Evolutionary conservation across 1,140 invertebrate genomes (phyloP), one percentile per base, ranked within the genome.

Genomic region (Drosophila cardini): DNA sequence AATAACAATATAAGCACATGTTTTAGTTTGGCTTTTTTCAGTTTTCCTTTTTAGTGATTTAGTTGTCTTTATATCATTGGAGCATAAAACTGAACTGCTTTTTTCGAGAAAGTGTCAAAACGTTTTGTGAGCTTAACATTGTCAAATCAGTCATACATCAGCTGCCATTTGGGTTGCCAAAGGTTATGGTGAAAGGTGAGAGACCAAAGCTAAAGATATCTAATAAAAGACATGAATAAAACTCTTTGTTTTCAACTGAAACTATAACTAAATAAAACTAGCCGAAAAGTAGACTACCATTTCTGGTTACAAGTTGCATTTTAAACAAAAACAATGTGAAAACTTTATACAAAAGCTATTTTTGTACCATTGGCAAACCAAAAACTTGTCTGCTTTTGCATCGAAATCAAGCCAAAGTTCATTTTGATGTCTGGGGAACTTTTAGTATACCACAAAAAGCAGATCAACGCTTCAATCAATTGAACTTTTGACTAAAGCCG

Each of bases 1-100:
- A 61, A 72, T 78, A 80, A 42, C 69, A 86, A 71, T 73, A 65
- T 83, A 86, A 83, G 72, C 69, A 87, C 70, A 58, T 70, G 84
- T 72, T 69, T 80, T 84, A 68, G 55, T 71, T 77, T 52, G 57
- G 32, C 4, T 60, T 15, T 30, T 75, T 57, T 10, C 42, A 11
- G 4, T 26, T 38, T 76, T 78, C 58, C 8, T 48, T 75, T 78
- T 62, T 36, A 73, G 74, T 78, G 57, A 56, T 36, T 70, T 78
- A 65, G 71, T 36, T 36, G 21, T 42, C 43, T 38, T 43, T 60
- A 42, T 62, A 42, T 62, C 57, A 32, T 26, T 9, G 40, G 21
- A 26, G 32, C 62, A 72, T 61, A 61, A 68, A 73, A 46, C 64
- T 55, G 38, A 68, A 56, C 53, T 40, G 50, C 42, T 50, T 16